phyloP scores from a whole-genome alignment of 2,888 invertebrate genomes.

The Gerris lacustris region DNA sequence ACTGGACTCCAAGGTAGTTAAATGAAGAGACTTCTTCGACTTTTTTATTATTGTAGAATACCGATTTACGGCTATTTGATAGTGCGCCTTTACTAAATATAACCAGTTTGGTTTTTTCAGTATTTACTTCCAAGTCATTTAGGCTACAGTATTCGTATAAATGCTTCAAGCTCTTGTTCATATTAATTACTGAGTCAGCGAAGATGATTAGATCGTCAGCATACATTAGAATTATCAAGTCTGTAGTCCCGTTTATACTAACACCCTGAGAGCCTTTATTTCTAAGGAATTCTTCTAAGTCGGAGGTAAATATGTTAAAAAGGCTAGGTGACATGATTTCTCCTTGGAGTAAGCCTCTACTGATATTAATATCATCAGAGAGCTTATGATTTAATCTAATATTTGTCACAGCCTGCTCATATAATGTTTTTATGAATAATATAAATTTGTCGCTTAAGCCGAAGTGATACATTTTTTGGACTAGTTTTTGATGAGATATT shows the following conservation, averaged over 20 bases:
- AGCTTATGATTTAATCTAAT: background rate
- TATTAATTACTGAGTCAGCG: background rate
- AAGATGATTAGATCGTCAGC: slow-evolving; percentile 8
- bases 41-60: background rate
- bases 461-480: background rate
- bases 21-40: background rate
- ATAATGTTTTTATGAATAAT: background rate
- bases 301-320: slow-evolving; percentile 4
- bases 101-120: slow-evolving; percentile 10
- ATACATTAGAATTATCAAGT: background rate
- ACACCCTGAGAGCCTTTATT: background rate
- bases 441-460: slow-evolving; percentile 9
- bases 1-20: background rate
- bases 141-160: slow-evolving; percentile 7
- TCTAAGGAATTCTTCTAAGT: slow-evolving; percentile 6
- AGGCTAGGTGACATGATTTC: slow-evolving; percentile 8
- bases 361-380: no score
- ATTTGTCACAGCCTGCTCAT: background rate
- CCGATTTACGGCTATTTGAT: background rate
- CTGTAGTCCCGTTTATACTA: background rate
- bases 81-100: slow-evolving; percentile 5
- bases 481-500: background rate
- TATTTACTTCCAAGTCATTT: slow-evolving; percentile 9
- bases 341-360: slow-evolving; percentile 12
- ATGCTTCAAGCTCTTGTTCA: background rate